Evolutionary conservation across 2,888 invertebrate genomes (phyloP).

Genomic region (Idaea dimidiata): DNA sequence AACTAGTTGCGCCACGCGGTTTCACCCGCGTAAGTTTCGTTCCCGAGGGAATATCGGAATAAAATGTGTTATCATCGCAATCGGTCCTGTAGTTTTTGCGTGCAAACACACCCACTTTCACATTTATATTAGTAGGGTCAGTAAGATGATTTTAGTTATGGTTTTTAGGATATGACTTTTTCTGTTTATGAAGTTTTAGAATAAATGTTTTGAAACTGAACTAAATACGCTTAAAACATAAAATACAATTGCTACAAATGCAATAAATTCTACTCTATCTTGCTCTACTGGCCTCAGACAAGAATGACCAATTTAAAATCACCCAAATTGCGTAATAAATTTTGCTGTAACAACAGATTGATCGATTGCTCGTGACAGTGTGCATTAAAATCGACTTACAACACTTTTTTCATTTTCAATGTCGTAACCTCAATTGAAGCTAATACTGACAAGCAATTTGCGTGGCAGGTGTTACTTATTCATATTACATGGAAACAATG

Average conservation of each 20-base stretch:
- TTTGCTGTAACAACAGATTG: not conserved
- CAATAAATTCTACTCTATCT: not conserved
- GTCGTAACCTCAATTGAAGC: constrained; percentile 49
- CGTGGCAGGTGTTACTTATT: constrained; percentile 45
- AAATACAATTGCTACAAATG: not conserved
- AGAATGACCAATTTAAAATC: not conserved
- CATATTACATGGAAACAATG: constrained; percentile 23
- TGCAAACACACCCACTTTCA: too few species aligned
- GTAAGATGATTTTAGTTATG: too few species aligned
- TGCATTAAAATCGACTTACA: constrained; percentile 50
- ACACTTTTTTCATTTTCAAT: constrained; percentile 55
- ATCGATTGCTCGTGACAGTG: not conserved
- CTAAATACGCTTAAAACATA: not conserved
- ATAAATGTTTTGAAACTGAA: too few species aligned
- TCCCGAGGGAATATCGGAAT: too few species aligned
- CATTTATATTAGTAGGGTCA: too few species aligned
- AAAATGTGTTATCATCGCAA: too few species aligned
- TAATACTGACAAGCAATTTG: constrained; percentile 48
- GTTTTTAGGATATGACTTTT: too few species aligned
- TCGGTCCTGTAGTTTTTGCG: too few species aligned
- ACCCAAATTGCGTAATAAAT: not conserved
- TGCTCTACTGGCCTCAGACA: not conserved
- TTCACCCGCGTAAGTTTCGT: too few species aligned
- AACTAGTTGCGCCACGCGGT: too few species aligned
- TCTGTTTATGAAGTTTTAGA: too few species aligned